A percentile compares a stretch with the other conserved stretches of the same genome.
phyloP scores from a whole-genome alignment of 1,140 invertebrate genomes.

The Macrobrachium nipponense region DNA sequence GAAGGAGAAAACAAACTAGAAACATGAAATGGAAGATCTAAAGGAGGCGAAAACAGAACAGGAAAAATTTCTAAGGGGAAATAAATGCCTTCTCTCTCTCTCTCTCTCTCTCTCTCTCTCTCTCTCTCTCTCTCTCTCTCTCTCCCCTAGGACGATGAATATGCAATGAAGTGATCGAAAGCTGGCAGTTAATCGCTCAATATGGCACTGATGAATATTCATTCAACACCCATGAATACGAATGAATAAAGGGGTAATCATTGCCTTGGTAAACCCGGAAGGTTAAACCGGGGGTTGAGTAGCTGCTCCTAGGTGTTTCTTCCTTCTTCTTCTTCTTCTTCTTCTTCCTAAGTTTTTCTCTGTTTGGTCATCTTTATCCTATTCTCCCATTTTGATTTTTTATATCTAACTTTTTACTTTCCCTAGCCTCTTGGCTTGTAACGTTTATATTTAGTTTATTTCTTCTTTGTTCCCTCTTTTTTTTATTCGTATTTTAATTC shows the following conservation, averaged over 20 bases:
- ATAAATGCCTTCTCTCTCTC: background rate
- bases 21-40: too few species aligned
- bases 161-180: constrained; percentile 44
- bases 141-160: constrained; percentile 22
- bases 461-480: background rate
- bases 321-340: background rate
- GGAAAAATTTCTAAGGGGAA: too few species aligned
- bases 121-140: background rate
- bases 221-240: constrained; percentile 38
- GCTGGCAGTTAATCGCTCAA: constrained; percentile 47
- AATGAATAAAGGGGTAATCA: constrained; percentile 20
- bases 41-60: too few species aligned
- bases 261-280: background rate
- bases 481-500: background rate
- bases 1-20: too few species aligned
- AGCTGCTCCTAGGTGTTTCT: background rate
- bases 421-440: background rate
- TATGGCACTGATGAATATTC: constrained; percentile 47
- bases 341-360: background rate
- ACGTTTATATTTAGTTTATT: background rate
- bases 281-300: constrained; percentile 3
- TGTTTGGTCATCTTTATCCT: background rate
- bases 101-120: background rate
- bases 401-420: background rate
- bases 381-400: background rate